These are phyloP conservation scores for Porites cylindrica DNA, from an alignment of 92 coral and sea anemone species.

Conservation along the genomic window DNA sequence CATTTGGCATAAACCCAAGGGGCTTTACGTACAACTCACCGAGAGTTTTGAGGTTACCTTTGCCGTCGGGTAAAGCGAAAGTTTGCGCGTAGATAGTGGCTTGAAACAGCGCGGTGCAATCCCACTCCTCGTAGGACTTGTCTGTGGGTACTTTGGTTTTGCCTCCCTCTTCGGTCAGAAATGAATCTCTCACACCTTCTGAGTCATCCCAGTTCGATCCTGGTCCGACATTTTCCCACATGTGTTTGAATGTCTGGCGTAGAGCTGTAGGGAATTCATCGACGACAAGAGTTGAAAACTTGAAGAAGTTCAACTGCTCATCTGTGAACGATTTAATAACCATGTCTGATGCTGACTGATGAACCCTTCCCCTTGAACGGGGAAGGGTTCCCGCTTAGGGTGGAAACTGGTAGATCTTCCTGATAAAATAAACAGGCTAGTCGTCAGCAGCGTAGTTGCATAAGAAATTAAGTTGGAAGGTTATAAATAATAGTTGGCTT, in stretches of 20 bases:
- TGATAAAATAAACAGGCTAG: too few relatives aligned
- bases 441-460: too few relatives aligned
- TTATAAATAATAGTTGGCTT: too few relatives aligned
- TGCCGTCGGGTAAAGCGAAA: background rate
- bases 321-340: background rate
- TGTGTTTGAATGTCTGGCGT: background rate
- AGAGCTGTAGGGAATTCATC: background rate
- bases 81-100: constrained; percentile 18
- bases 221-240: constrained; percentile 5
- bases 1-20: background rate
- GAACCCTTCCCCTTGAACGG: background rate
- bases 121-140: constrained; percentile 28
- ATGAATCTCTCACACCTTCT: constrained; percentile 37
- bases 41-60: background rate
- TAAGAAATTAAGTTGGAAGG: too few relatives aligned
- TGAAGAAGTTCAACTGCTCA: background rate
- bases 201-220: constrained; percentile 64
- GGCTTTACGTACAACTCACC: background rate
- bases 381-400: background rate
- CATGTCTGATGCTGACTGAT: background rate
- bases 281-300: background rate
- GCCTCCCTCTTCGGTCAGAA: constrained; percentile 8
- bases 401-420: too few relatives aligned
- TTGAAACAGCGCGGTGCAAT: constrained; percentile 21
- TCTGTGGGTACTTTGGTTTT: background rate